Percentiles rank a stretch among this genome's conserved stretches.
Conservation (phyloP, 2,797 vertebrate genomes). For the Helarctos malayanus region DNA sequence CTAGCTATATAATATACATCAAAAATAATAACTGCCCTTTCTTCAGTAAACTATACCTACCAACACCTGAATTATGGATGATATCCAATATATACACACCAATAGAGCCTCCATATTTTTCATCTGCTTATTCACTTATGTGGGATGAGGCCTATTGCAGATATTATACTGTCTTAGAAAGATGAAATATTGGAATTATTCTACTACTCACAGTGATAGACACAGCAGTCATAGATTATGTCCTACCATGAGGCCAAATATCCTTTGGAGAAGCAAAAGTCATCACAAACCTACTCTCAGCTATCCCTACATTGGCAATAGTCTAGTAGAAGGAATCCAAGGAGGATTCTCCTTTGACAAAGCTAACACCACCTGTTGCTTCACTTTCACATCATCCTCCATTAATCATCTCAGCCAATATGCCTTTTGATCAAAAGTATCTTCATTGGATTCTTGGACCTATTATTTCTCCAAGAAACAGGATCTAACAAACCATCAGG, state of each 20-base stretch:
- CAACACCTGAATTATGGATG: constrained; percentile 83
- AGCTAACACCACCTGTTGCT: constrained; percentile 48
- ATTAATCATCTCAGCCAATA: neutral
- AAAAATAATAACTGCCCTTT: constrained; percentile 72
- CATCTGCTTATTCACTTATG: constrained; percentile 80
- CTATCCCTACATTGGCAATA: constrained; percentile 39
- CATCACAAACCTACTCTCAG: constrained; percentile 79
- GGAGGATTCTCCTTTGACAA: neutral
- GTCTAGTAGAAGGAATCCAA: neutral
- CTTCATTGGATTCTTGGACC: constrained; percentile 33
- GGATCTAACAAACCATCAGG: constrained; percentile 83
- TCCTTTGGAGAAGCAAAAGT: constrained; percentile 58
- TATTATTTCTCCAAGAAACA: constrained; percentile 77
- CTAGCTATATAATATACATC: constrained; percentile 82
- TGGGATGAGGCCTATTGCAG: constrained; percentile 75
- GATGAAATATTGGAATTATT: constrained; percentile 77
- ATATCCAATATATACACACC: constrained; percentile 47
- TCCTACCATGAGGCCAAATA: constrained; percentile 81
- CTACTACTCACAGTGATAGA: neutral
- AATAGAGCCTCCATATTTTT: constrained; percentile 84
- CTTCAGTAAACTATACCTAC: constrained; percentile 65
- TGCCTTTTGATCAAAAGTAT: too few relatives aligned
- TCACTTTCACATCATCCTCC: constrained; percentile 77
- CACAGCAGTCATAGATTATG: constrained; percentile 51
- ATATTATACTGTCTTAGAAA: constrained; percentile 79